Percentiles rank a stretch among this genome's conserved stretches.
Conservation (phyloP, 2,888 invertebrate species). For the Arctia plantaginis region DNA sequence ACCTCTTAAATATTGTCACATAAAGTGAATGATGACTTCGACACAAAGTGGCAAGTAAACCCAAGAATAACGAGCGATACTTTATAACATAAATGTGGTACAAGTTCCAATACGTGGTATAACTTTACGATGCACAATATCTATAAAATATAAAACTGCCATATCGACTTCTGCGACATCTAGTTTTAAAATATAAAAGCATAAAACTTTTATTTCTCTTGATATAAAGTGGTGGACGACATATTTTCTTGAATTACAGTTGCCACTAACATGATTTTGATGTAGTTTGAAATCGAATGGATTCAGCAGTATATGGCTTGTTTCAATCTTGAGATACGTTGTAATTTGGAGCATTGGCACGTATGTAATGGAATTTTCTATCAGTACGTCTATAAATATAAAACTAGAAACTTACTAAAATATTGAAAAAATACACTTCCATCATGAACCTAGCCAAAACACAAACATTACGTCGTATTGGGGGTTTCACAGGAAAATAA, state of each 20-base stretch:
- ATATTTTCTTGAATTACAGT: constrained; percentile 6
- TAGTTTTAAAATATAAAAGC: constrained; percentile 27
- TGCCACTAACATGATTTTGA: neutral
- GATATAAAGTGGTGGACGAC: constrained; percentile 11
- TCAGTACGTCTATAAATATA: neutral
- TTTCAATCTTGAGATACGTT: neutral
- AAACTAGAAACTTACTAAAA: neutral
- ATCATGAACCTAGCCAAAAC: neutral
- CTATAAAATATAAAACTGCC: constrained; percentile 37
- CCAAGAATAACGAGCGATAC: constrained; percentile 30
- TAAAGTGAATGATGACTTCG: constrained; percentile 13
- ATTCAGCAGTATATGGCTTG: constrained; percentile 1
- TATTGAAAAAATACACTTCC: neutral
- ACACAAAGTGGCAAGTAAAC: constrained; percentile 32
- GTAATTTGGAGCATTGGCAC: neutral
- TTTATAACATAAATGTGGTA: constrained; percentile 8
- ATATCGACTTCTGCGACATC: constrained; percentile 26
- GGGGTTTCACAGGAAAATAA: too few species aligned
- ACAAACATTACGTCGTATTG: too few species aligned
- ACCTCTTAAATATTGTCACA: constrained; percentile 15
- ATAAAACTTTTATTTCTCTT: constrained; percentile 25
- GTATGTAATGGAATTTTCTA: neutral
- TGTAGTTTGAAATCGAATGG: constrained; percentile 5
- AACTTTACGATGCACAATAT: constrained; percentile 35
- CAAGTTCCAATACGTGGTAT: constrained; percentile 37